Evolutionary conservation across 1,140 invertebrate genomes (phyloP).

Genomic region (Aphaenogaster floridana): DNA sequence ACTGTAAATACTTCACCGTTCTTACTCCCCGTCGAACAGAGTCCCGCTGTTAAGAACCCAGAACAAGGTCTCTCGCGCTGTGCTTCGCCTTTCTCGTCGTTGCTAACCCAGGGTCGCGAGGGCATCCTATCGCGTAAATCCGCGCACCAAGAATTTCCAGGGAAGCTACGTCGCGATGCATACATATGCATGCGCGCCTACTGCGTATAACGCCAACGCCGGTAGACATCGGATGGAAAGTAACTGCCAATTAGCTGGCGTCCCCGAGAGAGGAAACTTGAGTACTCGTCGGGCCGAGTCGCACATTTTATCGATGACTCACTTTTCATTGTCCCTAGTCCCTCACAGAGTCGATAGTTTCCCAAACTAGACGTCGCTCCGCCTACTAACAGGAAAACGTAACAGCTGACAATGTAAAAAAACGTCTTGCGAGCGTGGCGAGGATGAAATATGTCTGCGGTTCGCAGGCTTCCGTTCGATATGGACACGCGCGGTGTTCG

Average conservation of each 20-base stretch:
- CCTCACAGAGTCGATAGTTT: conserved; percentile 14
- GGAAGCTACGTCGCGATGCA: conserved; percentile 65
- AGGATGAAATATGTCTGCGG: conserved; percentile 15
- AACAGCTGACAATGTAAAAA: conserved; percentile 59
- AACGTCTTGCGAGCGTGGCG: background rate
- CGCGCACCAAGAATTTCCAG: conserved; percentile 73
- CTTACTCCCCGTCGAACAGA: conserved; percentile 26
- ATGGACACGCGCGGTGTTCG: conserved; percentile 14
- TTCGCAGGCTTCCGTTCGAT: background rate
- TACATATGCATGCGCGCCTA: conserved; percentile 73
- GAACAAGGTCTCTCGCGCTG: conserved; percentile 39
- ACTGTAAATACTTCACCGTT: conserved; percentile 63
- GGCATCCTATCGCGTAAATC: conserved; percentile 75
- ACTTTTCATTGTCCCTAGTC: conserved; percentile 53
- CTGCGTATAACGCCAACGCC: conserved; percentile 68
- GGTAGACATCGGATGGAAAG: conserved; percentile 74
- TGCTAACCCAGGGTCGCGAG: conserved; percentile 55
- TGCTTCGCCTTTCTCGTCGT: conserved; percentile 36
- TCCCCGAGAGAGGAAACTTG: conserved; percentile 62
- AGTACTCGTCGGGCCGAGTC: conserved; percentile 34
- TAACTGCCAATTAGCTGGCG: conserved; percentile 76
- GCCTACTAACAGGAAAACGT: conserved; percentile 33
- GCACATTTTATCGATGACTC: conserved; percentile 62
- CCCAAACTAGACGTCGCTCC: background rate
- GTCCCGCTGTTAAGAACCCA: conserved; percentile 7